These are phyloP conservation scores for Callospermophilus lateralis DNA, from an alignment of 2,113 vertebrate species.

Conservation along the genomic window DNA sequence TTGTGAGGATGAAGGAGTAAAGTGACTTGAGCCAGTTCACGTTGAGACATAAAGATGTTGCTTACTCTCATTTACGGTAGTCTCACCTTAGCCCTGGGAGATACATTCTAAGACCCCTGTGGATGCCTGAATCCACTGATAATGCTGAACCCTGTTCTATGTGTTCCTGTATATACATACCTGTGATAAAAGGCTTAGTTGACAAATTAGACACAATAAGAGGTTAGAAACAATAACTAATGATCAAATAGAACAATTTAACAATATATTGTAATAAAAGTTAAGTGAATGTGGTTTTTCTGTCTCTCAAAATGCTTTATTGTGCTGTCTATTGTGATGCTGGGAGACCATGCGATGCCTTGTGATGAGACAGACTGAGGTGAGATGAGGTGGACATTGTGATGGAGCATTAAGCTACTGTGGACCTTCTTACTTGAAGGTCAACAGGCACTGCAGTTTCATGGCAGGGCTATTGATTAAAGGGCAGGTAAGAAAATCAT, in stretches of 20 bases:
- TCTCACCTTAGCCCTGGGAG: no score
- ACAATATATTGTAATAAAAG: not conserved
- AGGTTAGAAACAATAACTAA: no score
- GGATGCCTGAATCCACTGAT: not conserved
- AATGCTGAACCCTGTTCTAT: no score
- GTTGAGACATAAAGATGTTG: not conserved
- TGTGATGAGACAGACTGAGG: no score
- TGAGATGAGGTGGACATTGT: no score
- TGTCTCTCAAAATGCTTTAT: not conserved
- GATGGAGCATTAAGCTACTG: not conserved
- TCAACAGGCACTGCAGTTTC: no score
- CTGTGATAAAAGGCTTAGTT: not conserved
- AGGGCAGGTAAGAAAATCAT: not conserved
- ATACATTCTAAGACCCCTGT: not conserved
- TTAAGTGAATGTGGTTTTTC: no score
- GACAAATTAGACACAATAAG: not conserved
- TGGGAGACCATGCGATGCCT: rapidly evolving
- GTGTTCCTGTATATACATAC: not conserved
- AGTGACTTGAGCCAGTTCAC: not conserved
- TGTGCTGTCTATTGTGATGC: no score
- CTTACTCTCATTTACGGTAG: not conserved
- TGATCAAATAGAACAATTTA: no score
- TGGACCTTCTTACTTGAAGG: not conserved
- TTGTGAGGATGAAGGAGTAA: not conserved
- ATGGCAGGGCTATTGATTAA: not conserved